Evolutionary conservation across 2,888 invertebrate species (phyloP), one percentile per base, ranked within the genome.

Genomic region (Phengaris arion): DNA sequence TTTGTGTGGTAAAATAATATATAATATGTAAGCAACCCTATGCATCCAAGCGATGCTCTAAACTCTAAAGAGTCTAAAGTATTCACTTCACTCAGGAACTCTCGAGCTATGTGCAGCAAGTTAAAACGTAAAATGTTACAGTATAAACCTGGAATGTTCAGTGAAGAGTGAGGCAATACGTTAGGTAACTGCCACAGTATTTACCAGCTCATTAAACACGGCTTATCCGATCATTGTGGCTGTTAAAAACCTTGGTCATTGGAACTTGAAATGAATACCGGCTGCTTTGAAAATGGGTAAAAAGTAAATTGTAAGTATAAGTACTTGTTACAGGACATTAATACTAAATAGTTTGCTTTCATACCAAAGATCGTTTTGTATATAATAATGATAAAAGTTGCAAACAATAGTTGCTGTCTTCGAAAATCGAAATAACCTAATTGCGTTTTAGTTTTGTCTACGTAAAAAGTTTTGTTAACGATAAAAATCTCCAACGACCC

Each of bases 71-170:
- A 69, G 69, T 70, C 55, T 48, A 57, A 55, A 48, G 22, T 57
- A 70, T 69, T 75, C 75, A 75, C 69, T 57, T 70, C 69, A 75
- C 48, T 57, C 55, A 70, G 22, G 52, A 75, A 57, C 70, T 75
- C 75, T 69, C 45, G 57, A 75, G 75, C 69, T 55, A 75, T 70
- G 69, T 69, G 22, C 55, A 69, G 57, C 70, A 75, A 57, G 69
- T 75, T 75, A 75, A 69, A 68, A 69, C 69, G 57, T 69, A 68
- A 55, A 75, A 75, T 70, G 75, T 75, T 75, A 70, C 69, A 54
- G 55, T 75, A 75, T 8, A 57, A 75, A 69, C 48, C 57, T 55
- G 55, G 55, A 69, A 69, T 75, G 68, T 75, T 75, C 69, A 54
- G 55, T 48, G 75, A 74, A 74, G 68, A 75, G 69, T 54, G 55